Base-by-base conservation (phyloP, 2,797 vertebrate species). In the Emydoidea blandingii region DNA sequence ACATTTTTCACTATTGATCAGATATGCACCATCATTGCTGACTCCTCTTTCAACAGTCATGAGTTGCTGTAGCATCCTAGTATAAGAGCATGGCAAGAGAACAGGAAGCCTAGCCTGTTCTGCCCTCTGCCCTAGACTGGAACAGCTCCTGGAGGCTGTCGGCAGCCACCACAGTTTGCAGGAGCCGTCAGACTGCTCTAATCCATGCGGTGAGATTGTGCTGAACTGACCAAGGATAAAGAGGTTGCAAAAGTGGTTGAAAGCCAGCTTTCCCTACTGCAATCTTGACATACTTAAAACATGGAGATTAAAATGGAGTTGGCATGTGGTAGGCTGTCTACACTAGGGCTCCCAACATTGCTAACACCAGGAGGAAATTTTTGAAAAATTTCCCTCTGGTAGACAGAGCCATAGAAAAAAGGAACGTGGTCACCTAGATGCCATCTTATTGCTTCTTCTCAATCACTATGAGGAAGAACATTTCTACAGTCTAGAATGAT, bases 271-370 rank as follows among this genome's bases (percentile, higher is more conserved):
- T 95, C 88, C 87, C 27, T 84, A 79, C 29, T 65, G 34, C 16
- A 86, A 52, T 81, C 52, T 86, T 90, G 68, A 82, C 41, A 89
- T 79, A 79, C 6, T 89, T 27, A 53, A 56, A 57, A 62, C 25
- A 76, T 89, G 9, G 59, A 82, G 52, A 83, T 94, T 87, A 92
- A 94, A 96, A 76, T 1, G 9, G 37, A 79, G 34, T 27, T 89
- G 79, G 68, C 37, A 44, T 21, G 41, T n/a, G 76, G 76, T 7
- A 34, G 31, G 34, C 31, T 95, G 49, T 9, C 44, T 57, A 14
- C 65, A 86, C 85, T 6, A 91, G 81, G 29, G n/a, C n/a, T 74
- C 23, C 68, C 84, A 93, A 34, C 8, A 56, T 47, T 85, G 50
- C 25, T 89, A 81, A 12, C 41, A 86, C 80, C 74, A 1, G 0